Percentiles rank a stretch among this genome's conserved stretches.
Evolutionary conservation across 2,888 invertebrate species (phyloP).

Genomic region (Hoplodrina blanda): DNA sequence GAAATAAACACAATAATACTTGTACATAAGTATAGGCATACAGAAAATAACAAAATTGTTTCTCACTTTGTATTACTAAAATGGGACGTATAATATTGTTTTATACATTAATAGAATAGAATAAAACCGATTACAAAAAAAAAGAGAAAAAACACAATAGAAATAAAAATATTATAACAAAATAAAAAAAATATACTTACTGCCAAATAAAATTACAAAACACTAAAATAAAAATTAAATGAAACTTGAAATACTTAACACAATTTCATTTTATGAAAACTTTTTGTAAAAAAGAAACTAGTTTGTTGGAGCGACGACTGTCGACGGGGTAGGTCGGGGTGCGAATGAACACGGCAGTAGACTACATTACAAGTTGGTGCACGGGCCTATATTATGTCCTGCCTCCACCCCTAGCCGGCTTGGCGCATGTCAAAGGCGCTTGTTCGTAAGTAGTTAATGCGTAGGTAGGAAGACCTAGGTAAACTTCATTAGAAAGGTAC

Average conservation of each 20-base stretch:
- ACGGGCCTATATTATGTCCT: conserved; percentile 69
- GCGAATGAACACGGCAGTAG: conserved; percentile 77
- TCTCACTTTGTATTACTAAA: background rate
- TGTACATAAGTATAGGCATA: no score
- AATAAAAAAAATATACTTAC: conserved; percentile 52
- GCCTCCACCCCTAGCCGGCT: conserved; percentile 75
- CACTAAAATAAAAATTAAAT: conserved; percentile 31
- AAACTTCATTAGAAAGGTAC: conserved; percentile 47
- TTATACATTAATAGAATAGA: background rate
- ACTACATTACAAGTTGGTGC: conserved; percentile 72
- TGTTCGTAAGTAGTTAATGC: conserved; percentile 47
- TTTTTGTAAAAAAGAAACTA: conserved; percentile 35
- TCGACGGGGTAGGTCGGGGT: conserved; percentile 74
- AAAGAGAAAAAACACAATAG: background rate
- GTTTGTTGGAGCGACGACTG: conserved; percentile 69
- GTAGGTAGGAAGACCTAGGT: conserved; percentile 65
- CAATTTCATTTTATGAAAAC: conserved; percentile 18
- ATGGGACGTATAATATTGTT: background rate
- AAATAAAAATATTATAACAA: background rate
- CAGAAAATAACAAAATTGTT: background rate
- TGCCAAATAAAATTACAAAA: conserved; percentile 38
- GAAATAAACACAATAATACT: no score
- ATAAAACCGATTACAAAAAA: background rate
- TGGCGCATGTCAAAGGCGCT: conserved; percentile 71
- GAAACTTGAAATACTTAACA: conserved; percentile 25